Evolutionary conservation across 2,888 invertebrate species (phyloP), one percentile per base, ranked within the genome.

Genomic region (Carpatolechia fugitivella): DNA sequence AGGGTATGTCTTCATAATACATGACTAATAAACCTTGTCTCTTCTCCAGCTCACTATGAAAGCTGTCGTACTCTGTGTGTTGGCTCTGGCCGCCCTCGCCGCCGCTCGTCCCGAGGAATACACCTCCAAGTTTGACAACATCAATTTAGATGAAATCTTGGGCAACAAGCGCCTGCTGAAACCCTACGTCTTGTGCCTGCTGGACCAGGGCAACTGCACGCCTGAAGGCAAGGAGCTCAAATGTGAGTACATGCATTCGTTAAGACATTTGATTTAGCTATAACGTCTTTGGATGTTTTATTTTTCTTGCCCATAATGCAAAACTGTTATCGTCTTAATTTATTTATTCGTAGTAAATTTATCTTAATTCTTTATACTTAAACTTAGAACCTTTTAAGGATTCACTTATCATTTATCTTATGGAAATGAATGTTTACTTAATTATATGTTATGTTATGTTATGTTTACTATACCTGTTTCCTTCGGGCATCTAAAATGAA

Each of bases 141-240:
- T 95, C 18, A 86, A 95, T 70, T 56, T 95, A 55, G 93, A 94
- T 33, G 92, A 93, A 66, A 91, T 95, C 60, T 74, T 95, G 3
- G 65, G 59, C 4, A 95, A 93, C 78, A 90, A 91, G 1, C 91
- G 93, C 8, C 79, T 95, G 20, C 74, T 95, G 8, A 82, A 88
- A 36, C 91, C 92, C 44, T 95, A 95, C 70, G 68, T 94, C 40
- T 91, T 93, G 41, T 95, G 95, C 64, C 69, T 94, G 36, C 80
- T 94, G 56, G 92, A 91, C 0, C 74, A 83, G 59, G 93, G 92
- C 46, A 80, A 72, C 55, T 95, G 95, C 76, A 92, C 94, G 0
- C 86, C 94, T 7, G 95, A 95, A 61, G 95, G 91, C 58, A 91
- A 91, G 64, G 93, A 94, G 79, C 82, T 95, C 0, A 95, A 93